Conservation (phyloP, 2,888 invertebrate genomes). For the Auanema sp. region DNA sequence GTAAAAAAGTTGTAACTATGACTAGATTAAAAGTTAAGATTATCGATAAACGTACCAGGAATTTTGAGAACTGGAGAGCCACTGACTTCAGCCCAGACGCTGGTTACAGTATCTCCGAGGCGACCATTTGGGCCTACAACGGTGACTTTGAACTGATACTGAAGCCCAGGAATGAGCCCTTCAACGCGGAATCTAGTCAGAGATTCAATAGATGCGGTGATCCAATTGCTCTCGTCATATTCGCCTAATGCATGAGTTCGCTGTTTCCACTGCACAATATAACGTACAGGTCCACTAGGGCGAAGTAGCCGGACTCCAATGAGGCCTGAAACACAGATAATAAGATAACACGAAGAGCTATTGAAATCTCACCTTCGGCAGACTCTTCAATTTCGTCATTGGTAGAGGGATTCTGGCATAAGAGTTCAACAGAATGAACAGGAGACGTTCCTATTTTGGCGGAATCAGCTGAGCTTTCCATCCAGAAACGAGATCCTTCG, state of each 20-base stretch:
- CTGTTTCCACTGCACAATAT: slow-evolving; percentile 51
- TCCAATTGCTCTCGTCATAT: slow-evolving; percentile 55
- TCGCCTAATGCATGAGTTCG: slow-evolving; percentile 35
- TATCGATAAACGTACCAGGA: slow-evolving; percentile 1
- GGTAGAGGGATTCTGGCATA: slow-evolving; percentile 50
- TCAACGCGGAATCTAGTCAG: slow-evolving; percentile 48
- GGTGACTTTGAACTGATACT: slow-evolving; percentile 56
- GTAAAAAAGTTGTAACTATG: too few species aligned
- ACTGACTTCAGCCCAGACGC: slow-evolving; percentile 52
- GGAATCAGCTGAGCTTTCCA: slow-evolving; percentile 37
- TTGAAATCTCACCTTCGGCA: slow-evolving; percentile 29
- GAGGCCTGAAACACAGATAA: slow-evolving; percentile 22
- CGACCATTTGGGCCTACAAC: slow-evolving; percentile 53
- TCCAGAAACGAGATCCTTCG: slow-evolving; percentile 47
- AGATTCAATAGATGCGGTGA: slow-evolving; percentile 60
- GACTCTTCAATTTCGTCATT: slow-evolving; percentile 31
- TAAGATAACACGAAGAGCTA: too few species aligned
- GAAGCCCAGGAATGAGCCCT: slow-evolving; percentile 57
- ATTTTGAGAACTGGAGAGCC: slow-evolving; percentile 1
- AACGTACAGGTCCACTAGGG: slow-evolving; percentile 34
- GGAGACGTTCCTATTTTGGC: slow-evolving; percentile 44
- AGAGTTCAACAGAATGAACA: slow-evolving; percentile 39
- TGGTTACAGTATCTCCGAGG: slow-evolving; percentile 48
- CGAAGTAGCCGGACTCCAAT: slow-evolving; percentile 33
- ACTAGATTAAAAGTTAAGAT: neutral